Base-by-base conservation (phyloP, 2,113 vertebrate species). In the Atherinomorus stipes region DNA sequence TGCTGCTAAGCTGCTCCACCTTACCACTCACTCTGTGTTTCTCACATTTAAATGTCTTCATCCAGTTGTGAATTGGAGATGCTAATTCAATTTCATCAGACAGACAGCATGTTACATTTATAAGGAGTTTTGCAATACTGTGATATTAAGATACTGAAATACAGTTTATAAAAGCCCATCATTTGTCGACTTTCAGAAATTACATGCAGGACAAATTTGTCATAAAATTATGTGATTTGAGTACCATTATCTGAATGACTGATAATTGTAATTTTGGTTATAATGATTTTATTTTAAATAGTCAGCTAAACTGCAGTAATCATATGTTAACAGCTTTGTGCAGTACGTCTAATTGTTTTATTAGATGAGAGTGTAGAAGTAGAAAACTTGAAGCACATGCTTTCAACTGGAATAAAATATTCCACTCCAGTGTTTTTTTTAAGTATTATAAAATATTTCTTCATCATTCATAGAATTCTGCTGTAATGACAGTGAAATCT, bases 1-100 rank as follows among this genome's bases (percentile, higher is more conserved):
- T 44, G 65, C 76, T 80, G 67, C 72, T 28, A 45, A 44, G 83
- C 71, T 47, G 82, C 81, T 86, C 75, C 84, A 86, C 88, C 86
- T 85, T 83, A 70, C 45, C 40, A 25, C 72, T 88, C 63, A 12
- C 71, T 26, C 52, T 52, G 62, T 60, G 16, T 80, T 56, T 79
- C 44, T 80, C 76, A 56, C 71, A 40, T 65, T 77, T 74, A 50
- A 18, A 6, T 65, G n/a, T 82, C 64, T 74, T 86, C 79, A 78
- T 83, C 81, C 81, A 81, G 74, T 80, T 70, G 85, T 80, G 76
- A 80, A 56, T 11, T 38, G 63, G 19, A 73, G 38, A 19, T 4
- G 23, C 18, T 45, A 64, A 63, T 37, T 44, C 16, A 2, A 31
- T 31, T 69, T 70, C 54, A 52, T 60, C 71, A 19, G 42, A 28